Conservation (phyloP, 2,113 vertebrate genomes). For the Alethe castanea region DNA sequence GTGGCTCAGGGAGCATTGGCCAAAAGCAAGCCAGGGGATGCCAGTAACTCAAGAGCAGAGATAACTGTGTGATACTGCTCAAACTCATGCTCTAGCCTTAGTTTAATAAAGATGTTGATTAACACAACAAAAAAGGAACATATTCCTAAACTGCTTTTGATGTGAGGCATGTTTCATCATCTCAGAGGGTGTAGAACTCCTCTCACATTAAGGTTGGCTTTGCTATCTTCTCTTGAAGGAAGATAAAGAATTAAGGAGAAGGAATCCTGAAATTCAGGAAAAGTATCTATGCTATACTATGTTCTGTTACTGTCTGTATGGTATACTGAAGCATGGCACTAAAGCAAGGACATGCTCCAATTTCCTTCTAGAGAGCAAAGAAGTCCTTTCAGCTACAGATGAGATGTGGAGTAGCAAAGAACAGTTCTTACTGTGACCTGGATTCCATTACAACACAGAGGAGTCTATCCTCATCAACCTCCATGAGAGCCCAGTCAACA, state of each 20-base stretch:
- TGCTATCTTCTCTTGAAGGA: not conserved
- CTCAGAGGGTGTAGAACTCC: not conserved
- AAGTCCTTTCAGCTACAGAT: not conserved
- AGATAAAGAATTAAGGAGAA: not conserved
- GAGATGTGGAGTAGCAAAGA: not conserved
- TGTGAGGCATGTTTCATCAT: not conserved
- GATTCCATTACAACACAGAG: not conserved
- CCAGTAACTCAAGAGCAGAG: not conserved
- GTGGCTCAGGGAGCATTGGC: not conserved
- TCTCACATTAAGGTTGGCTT: not conserved
- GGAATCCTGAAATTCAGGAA: not conserved
- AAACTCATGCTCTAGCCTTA: not conserved
- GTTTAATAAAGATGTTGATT: not conserved
- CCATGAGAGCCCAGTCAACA: not conserved
- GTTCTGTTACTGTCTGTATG: not conserved
- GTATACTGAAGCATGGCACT: rapidly evolving
- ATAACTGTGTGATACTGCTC: not conserved
- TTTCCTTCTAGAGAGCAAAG: not conserved
- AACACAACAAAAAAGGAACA: not conserved
- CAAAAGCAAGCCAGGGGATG: rapidly evolving
- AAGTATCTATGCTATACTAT: not conserved
- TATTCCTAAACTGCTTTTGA: not conserved
- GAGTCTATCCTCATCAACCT: not conserved
- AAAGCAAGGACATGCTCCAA: not conserved
- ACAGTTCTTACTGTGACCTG: not conserved